Base-by-base conservation (phyloP, 2,113 vertebrate genomes). In the Oryzias woworae region DNA sequence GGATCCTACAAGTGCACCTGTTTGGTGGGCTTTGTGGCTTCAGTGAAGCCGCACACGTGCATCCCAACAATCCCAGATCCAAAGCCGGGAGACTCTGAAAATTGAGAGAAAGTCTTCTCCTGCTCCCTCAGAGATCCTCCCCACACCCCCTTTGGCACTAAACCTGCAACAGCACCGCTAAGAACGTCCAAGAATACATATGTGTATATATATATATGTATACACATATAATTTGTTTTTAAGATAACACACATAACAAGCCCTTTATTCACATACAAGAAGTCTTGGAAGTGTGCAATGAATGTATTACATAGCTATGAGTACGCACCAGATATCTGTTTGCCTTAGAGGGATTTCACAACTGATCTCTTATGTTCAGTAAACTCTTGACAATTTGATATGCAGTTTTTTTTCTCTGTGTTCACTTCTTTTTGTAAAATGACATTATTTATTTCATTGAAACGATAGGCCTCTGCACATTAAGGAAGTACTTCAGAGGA, bases 1-100 rank as follows among this genome's bases (percentile, higher is more conserved):
- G 96, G 96, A 20, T 97, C 96, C 42, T 98, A 95, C 86, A 93
- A 86, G 88, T 98, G 96, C 90, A 92, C 73, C 23, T 98, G 96
- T 69, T 82, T 86, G 66, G 91, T 92, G 0, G 95, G 95, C 56
- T 95, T 94, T 0, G 71, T 94, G 81, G 92, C 93, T 6, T 91
- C 92, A 41, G 73, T 92, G 20, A 91, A 82, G 26, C 91, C 93
- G 0, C 93, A 96, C 61, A 92, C 91, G 85, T 98, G 96, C 7
- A 90, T 94, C 59, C 91, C 93, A 13, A 88, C 92, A 47, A 91
- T 84, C 83, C 87, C 86, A 0, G 74, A 23, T 55, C 60, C 81
- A 15, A 70, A 24, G 22, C 62, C 51, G 14, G 52, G 49, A 31
- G 70, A 74, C 53, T 68, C 69, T 3, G 86, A 18, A 58, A 88